A percentile compares a stretch with the other conserved stretches of the same genome.
phyloP scores from a whole-genome alignment of 2,888 invertebrate species.

The Cerastoderma edule region DNA sequence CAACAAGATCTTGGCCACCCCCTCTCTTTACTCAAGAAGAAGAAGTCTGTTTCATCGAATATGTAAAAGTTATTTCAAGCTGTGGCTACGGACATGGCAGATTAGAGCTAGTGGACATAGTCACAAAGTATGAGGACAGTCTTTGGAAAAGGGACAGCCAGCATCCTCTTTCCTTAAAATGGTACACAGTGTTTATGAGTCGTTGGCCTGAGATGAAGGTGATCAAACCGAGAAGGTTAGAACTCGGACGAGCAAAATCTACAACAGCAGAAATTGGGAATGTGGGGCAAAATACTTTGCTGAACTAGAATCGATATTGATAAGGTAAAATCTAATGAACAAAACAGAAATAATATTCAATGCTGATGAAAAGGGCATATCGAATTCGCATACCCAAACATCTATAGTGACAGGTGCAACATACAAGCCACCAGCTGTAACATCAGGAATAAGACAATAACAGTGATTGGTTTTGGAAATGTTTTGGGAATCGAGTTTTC shows the following conservation, averaged over 20 bases:
- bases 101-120: constrained; percentile 20
- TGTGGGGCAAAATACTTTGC: constrained; percentile 21
- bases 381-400: constrained; percentile 13
- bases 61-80: constrained; percentile 24
- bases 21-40: constrained; percentile 26
- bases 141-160: constrained; percentile 20
- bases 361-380: constrained; percentile 33
- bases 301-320: constrained; percentile 31
- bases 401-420: constrained; percentile 4
- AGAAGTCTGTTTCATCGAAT: constrained; percentile 20
- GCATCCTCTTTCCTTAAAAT: constrained; percentile 12
- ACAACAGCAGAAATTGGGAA: constrained; percentile 24
- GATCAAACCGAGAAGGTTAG: constrained; percentile 19
- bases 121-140: constrained; percentile 13
- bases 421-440: constrained; percentile 1
- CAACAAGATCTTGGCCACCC: not conserved
- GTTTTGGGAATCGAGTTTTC: not conserved
- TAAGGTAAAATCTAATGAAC: constrained; percentile 27
- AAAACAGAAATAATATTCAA: constrained; percentile 34
- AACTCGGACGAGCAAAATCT: constrained; percentile 31
- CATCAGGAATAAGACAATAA: not conserved
- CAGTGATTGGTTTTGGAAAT: constrained; percentile 33
- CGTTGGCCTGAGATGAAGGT: constrained; percentile 26
- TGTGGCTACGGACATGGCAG: constrained; percentile 28
- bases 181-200: constrained; percentile 21